A percentile compares a stretch with the other conserved stretches of the same genome.
Conservation (phyloP, 35 echinoderm and acorn worm species). For the Patiria miniata region DNA sequence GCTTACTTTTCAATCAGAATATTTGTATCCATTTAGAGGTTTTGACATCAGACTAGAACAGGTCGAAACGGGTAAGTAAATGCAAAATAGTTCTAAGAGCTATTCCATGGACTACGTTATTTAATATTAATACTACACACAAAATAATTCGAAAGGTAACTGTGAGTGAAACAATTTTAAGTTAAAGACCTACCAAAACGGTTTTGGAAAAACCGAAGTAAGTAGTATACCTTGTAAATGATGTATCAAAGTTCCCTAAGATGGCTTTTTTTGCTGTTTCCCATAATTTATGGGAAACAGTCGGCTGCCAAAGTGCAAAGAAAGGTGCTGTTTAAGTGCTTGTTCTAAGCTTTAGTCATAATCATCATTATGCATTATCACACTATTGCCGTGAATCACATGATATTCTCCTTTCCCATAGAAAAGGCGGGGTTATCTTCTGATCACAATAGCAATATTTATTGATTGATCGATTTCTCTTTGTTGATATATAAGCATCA, state of each 20-base stretch:
- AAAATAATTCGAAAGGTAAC: neutral
- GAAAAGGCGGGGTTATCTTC: neutral
- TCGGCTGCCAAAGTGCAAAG: too few species aligned
- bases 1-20: neutral
- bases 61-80: neutral
- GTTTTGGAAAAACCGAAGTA: neutral
- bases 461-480: neutral
- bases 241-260: neutral
- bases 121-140: neutral
- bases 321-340: too few species aligned
- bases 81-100: neutral
- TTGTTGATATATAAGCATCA: neutral
- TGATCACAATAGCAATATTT: neutral
- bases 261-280: too few species aligned
- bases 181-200: neutral
- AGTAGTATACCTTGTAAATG: neutral
- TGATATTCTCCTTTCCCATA: neutral
- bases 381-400: neutral
- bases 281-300: too few species aligned
- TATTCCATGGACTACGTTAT: neutral
- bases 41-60: neutral
- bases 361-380: neutral
- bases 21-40: neutral
- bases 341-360: too few species aligned
- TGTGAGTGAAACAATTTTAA: neutral